phyloP scores from a whole-genome alignment of 2,113 vertebrate genomes.

The Colossoma macropomum region DNA sequence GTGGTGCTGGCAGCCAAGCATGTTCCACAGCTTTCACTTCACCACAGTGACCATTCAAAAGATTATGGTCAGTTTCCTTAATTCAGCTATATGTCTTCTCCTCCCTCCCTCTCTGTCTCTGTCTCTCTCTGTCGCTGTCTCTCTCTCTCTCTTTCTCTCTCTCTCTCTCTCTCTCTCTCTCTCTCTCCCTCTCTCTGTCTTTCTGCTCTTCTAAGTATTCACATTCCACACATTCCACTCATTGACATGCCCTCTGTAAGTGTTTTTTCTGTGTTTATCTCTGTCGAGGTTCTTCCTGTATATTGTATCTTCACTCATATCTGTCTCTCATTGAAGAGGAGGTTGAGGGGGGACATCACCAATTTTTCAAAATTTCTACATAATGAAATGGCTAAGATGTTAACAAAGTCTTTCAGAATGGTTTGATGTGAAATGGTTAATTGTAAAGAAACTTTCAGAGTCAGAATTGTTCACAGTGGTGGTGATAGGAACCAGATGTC shows the following conservation, averaged over 20 bases:
- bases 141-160: neutral
- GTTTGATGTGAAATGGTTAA: too few relatives aligned
- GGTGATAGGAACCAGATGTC: too few relatives aligned
- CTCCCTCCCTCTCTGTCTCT: neutral
- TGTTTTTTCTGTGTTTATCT: neutral
- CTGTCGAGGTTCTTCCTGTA: neutral
- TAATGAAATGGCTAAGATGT: too few relatives aligned
- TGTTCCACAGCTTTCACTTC: neutral
- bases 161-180: neutral
- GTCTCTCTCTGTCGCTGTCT: neutral
- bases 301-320: neutral
- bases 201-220: neutral
- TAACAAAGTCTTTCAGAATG: too few relatives aligned
- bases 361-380: too few relatives aligned
- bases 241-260: neutral
- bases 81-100: neutral
- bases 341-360: too few relatives aligned
- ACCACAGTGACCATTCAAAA: neutral
- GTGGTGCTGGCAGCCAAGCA: neutral
- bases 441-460: too few relatives aligned
- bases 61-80: neutral
- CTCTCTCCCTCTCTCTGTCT: conserved; percentile 8
- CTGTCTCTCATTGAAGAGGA: neutral
- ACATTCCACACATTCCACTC: conserved; percentile 15
- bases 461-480: too few relatives aligned